These are phyloP conservation scores for Agrypnus murinus DNA, from an alignment of 2,888 invertebrate genomes.

Conservation along the genomic window DNA sequence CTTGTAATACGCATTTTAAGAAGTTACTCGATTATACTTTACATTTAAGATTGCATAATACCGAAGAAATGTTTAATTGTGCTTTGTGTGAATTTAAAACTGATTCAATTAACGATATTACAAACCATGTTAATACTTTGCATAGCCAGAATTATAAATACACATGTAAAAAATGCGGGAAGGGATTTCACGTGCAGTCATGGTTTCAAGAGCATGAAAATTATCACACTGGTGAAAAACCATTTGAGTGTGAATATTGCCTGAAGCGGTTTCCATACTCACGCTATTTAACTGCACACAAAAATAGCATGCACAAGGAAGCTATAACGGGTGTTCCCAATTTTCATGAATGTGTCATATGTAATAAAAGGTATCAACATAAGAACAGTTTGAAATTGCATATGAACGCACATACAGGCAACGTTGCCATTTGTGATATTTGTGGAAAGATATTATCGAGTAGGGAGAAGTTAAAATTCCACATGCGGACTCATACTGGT, in stretches of 20 bases:
- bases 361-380: slow-evolving; percentile 69
- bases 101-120: slow-evolving; percentile 65
- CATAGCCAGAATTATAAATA: slow-evolving; percentile 71
- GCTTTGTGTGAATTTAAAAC: slow-evolving; percentile 67
- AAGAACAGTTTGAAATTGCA: slow-evolving; percentile 69
- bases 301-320: slow-evolving; percentile 66
- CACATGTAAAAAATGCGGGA: slow-evolving; percentile 74
- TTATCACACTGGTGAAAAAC: slow-evolving; percentile 74
- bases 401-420: slow-evolving; percentile 73
- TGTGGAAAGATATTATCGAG: slow-evolving; percentile 76
- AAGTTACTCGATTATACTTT: slow-evolving; percentile 67
- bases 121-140: slow-evolving; percentile 63
- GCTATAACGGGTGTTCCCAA: slow-evolving; percentile 61
- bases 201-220: slow-evolving; percentile 77
- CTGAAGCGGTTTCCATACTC: slow-evolving; percentile 73
- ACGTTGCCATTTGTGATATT: slow-evolving; percentile 74
- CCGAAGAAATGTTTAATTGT: slow-evolving; percentile 66
- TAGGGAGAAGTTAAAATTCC: slow-evolving; percentile 73
- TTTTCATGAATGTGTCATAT: slow-evolving; percentile 69
- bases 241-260: slow-evolving; percentile 74
- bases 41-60: slow-evolving; percentile 66
- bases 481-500: slow-evolving; percentile 67
- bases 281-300: slow-evolving; percentile 67
- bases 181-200: slow-evolving; percentile 74
- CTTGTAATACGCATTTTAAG: slow-evolving; percentile 67